Base-by-base conservation (phyloP, 2,888 invertebrate species). In the Pristionchus japonicus region DNA sequence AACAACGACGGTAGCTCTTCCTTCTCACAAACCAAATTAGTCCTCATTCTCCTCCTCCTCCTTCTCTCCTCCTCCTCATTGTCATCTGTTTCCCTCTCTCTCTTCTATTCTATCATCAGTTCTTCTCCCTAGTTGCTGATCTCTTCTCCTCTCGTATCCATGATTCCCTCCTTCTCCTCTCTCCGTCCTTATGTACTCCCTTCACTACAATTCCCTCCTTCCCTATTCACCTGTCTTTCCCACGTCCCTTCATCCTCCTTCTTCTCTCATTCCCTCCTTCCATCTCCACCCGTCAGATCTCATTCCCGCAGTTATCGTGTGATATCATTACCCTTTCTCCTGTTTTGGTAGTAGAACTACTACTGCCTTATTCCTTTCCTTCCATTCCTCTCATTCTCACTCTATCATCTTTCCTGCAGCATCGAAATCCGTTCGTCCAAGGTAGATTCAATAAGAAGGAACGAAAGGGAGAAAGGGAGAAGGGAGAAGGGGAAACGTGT, bases 171-270 rank as follows among this genome's bases (percentile, higher is more conserved):
- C 20, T 34, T 83, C 57, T n/a, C 11, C 13, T 83, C 83, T 34
- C 57, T 83, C 57, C 4, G 37, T 83, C 83, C 57, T 57, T n/a
- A 31, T 83, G 37, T 47, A 37, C 83, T 83, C 57, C 57, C 6
- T 80, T 40, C 47, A 52, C 43, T 83, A 40, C 77, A 40, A 43
- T 27, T 77, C 40, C 67, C 77, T 77, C 27, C 27, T 17, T 47
- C 77, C 27, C 40, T 43, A 31, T 47, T 47, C 47, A 23, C 47
- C 77, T 47, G 20, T 34, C 15, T 74, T 15, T 34, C 27, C 15
- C 67, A 31, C 67, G 31, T 37, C 23, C 23, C 74, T 17, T 37
- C 74, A 27, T n/a, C 4, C 43, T n/a, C n/a, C n/a, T n/a, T n/a
- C n/a, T n/a, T n/a, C n/a, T n/a, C n/a, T n/a, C n/a, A n/a, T n/a